Base-by-base conservation (phyloP, 2,888 invertebrate species). In the Aphodius sticticus region DNA sequence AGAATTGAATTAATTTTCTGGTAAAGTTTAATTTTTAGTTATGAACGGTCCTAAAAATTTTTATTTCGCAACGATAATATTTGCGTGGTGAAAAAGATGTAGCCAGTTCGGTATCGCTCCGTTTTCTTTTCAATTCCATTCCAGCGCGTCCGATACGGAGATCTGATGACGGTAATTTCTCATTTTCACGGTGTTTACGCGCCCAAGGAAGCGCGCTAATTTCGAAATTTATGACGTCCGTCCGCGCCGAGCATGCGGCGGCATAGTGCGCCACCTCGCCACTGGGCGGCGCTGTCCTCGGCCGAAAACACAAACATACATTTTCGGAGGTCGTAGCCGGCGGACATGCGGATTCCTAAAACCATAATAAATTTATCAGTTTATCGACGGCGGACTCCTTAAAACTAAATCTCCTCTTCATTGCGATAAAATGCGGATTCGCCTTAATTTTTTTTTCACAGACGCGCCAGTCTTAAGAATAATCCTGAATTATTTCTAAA, bases 111-210 rank as follows among this genome's bases (percentile, higher is more conserved):
- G 53, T 53, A 53, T 53, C 53, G 53, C 53, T 12, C 53, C 53
- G 4, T 53, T 53, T 53, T 12, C 26, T 12, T 53, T 53, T 53
- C 53, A 53, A 53, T 53, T 53, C 53, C 53, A 53, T 53, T 3
- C 53, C 53, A 53, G 53, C 53, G 53, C 53, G 53, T 9, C 53
- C 53, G 53, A 2, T 53, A 53, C 53, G 53, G 53, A 53, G 53
- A 53, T 12, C 53, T 5, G 53, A 53, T 53, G 53, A 53, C 53
- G 53, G 53, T 53, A 53, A 53, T 53, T 53, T 53, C 53, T 53
- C 53, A 53, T 53, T 53, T 53, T 53, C 53, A 53, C 53, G 53
- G 53, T 53, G 53, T 53, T 53, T 53, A 53, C 53, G 53, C 53
- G 53, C 53, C 53, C 12, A 53, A 5, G 53, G 53, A 53, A 53